Percentiles rank a stretch among this genome's conserved stretches.
phyloP scores from a whole-genome alignment of 37 sponge, comb jelly and placozoan genomes.

The Lycopodina hypogea region DNA sequence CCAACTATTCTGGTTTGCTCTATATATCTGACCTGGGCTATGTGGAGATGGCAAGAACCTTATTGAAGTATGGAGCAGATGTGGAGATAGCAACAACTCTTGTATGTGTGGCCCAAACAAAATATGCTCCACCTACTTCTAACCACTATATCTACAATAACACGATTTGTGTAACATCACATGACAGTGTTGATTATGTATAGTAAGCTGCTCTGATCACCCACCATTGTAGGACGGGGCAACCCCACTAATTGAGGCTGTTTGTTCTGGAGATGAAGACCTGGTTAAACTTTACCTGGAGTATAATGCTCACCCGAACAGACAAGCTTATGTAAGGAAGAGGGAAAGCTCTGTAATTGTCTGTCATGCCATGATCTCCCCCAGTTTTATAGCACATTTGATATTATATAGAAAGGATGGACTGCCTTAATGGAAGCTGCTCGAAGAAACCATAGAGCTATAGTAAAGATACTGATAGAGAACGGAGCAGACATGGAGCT shows the following conservation, averaged over 20 bases:
- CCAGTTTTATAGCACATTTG: no score
- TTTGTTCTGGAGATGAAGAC: not conserved
- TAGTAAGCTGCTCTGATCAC: no score
- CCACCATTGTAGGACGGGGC: conserved; percentile 4
- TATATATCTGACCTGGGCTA: not conserved
- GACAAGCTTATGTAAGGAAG: conserved; percentile 9
- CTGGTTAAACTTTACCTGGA: conserved; percentile 16
- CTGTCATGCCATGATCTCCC: not conserved
- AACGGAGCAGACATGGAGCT: not conserved
- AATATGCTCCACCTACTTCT: not conserved
- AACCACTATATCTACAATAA: not conserved
- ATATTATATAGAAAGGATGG: conserved; percentile 16
- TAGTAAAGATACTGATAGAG: conserved; percentile 9
- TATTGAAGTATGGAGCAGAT: conserved; percentile 17
- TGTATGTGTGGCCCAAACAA: no score
- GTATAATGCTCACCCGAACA: conserved; percentile 9
- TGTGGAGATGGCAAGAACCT: conserved; percentile 1
- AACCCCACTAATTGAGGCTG: conserved; percentile 10
- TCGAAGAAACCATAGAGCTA: not conserved
- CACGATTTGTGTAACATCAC: not conserved
- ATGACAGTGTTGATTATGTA: not conserved
- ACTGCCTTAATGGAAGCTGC: conserved; percentile 39
- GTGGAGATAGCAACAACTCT: not conserved
- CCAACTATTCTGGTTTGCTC: not conserved
- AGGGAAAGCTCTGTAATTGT: not conserved